phyloP scores from a whole-genome alignment of 2,113 vertebrate genomes.

The Isurus oxyrinchus region DNA sequence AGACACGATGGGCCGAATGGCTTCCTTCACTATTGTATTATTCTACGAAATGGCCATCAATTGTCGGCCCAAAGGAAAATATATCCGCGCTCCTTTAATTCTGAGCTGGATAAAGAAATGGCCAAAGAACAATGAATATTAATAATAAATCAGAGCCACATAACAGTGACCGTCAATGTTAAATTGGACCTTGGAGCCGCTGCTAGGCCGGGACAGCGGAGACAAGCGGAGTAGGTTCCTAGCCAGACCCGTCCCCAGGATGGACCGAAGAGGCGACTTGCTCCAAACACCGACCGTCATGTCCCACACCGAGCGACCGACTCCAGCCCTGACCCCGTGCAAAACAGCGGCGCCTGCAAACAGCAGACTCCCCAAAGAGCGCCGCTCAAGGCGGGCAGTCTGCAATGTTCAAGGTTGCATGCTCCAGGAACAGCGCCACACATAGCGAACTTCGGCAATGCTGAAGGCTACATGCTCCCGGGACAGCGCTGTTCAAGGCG shows the following conservation, averaged over 20 bases:
- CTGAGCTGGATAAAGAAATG: neutral
- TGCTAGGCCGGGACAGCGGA: neutral
- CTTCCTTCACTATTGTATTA: neutral
- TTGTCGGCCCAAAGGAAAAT: neutral
- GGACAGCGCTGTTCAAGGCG: neutral
- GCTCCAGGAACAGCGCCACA: neutral
- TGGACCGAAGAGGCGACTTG: neutral
- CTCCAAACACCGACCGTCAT: neutral
- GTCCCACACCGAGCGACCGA: neutral
- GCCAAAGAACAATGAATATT: neutral
- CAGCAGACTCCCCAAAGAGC: neutral
- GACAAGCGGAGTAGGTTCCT: neutral
- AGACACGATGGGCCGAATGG: neutral
- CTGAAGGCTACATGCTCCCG: neutral
- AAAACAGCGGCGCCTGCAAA: neutral
- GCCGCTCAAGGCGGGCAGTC: neutral
- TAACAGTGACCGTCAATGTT: neutral
- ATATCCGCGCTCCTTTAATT: neutral
- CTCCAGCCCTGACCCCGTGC: neutral
- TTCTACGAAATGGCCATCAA: neutral
- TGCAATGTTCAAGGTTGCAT: neutral
- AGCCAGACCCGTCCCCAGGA: neutral
- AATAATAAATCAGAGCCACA: neutral
- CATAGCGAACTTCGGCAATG: neutral
- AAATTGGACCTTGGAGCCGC: slow-evolving; percentile 4